Conservation (phyloP, 2,888 invertebrate species). For the Andrena haemorrhoa region DNA sequence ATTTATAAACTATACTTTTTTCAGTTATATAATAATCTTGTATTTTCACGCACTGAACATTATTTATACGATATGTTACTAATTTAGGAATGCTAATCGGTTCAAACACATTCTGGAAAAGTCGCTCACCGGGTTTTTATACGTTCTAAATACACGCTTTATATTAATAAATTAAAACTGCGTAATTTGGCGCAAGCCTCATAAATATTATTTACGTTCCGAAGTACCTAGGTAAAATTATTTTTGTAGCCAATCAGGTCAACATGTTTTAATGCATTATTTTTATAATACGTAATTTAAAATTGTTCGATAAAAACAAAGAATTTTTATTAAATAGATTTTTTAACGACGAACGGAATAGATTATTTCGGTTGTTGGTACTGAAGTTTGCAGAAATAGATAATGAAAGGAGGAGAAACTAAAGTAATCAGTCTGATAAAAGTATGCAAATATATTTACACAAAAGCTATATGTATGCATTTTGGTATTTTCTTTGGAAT, state of each 20-base stretch:
- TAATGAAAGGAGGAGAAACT: background rate
- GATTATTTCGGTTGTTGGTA: background rate
- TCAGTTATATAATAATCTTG: slow-evolving; percentile 10
- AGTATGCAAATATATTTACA: background rate
- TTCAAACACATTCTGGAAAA: background rate
- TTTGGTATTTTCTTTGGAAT: slow-evolving; percentile 9
- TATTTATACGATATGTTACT: background rate
- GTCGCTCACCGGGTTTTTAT: background rate
- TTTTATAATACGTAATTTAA: background rate
- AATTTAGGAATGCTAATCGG: background rate
- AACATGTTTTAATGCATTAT: background rate
- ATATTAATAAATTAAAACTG: slow-evolving; percentile 6
- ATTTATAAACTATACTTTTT: background rate
- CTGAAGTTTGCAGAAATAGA: background rate
- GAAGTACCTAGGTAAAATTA: background rate
- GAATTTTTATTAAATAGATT: background rate
- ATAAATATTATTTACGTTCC: background rate
- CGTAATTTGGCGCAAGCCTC: background rate
- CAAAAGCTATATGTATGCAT: background rate
- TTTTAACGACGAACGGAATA: background rate
- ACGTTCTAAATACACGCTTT: background rate
- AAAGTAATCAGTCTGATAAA: background rate
- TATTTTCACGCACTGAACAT: background rate
- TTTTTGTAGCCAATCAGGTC: slow-evolving; percentile 1
- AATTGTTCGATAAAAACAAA: background rate